phyloP scores from a whole-genome alignment of 2,797 vertebrate genomes.

The Onychomys arenicola region DNA sequence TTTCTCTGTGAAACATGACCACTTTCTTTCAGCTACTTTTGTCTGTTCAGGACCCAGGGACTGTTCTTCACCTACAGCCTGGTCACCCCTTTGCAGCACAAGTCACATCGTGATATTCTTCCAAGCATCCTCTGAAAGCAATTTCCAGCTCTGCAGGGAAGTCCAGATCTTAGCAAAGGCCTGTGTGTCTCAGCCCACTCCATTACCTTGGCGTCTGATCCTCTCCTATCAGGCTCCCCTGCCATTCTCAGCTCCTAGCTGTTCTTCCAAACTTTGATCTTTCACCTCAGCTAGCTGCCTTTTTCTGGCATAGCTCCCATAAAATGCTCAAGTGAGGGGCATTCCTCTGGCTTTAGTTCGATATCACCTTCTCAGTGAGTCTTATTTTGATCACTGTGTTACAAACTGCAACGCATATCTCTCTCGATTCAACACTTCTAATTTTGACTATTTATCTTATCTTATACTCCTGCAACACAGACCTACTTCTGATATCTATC shows the following conservation, averaged over 20 bases:
- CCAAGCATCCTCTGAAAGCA: neutral
- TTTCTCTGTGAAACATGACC: neutral
- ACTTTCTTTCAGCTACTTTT: neutral
- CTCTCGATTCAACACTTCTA: neutral
- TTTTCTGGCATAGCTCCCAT: neutral
- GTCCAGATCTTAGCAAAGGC: neutral
- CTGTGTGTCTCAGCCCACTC: accelerated
- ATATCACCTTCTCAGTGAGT: neutral
- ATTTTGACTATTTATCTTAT: neutral
- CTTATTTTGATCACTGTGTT: neutral
- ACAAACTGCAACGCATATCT: neutral
- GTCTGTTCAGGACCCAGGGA: neutral
- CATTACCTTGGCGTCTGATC: too few relatives aligned
- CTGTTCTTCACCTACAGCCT: neutral
- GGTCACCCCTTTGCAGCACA: neutral
- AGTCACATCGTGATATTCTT: neutral
- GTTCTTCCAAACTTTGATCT: neutral
- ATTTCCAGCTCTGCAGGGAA: neutral
- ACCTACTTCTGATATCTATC: neutral
- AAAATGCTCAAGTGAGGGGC: neutral
- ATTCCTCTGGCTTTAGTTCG: neutral
- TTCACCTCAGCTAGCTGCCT: neutral
- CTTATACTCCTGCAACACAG: neutral
- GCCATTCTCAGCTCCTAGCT: neutral
- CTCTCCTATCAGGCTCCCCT: accelerated